These are phyloP conservation scores for Drosophila bocqueti DNA, from an alignment of 1,140 invertebrate genomes.

Conservation along the genomic window DNA sequence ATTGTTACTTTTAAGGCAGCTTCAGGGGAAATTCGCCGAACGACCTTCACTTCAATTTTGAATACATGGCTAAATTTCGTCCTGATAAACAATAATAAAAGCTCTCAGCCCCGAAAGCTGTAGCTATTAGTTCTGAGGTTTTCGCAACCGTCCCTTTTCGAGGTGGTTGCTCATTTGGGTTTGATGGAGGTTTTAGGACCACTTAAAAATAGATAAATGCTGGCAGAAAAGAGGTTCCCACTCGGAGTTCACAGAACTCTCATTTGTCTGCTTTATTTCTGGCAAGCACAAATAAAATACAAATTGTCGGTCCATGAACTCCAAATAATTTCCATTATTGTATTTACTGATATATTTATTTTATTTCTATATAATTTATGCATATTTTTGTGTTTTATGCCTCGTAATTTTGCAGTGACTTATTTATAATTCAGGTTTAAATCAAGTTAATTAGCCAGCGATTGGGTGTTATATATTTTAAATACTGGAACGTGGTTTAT, in stretches of 20 bases:
- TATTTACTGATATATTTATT: slow-evolving; percentile 29
- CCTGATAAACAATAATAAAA: slow-evolving; percentile 25
- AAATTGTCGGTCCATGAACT: slow-evolving; percentile 20
- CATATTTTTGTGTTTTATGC: slow-evolving; percentile 33
- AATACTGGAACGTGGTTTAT: slow-evolving; percentile 3
- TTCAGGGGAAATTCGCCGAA: slow-evolving; percentile 29
- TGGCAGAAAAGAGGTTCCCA: slow-evolving; percentile 24
- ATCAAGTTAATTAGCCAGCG: slow-evolving; percentile 47
- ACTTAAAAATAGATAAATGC: slow-evolving; percentile 70
- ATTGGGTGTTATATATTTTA: slow-evolving; percentile 3
- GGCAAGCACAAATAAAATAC: slow-evolving; percentile 16
- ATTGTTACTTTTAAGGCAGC: slow-evolving; percentile 64
- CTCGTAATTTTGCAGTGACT: slow-evolving; percentile 40
- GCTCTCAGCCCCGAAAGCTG: neutral
- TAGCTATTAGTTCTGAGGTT: slow-evolving; percentile 25
- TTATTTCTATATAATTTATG: slow-evolving; percentile 34
- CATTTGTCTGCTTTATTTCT: slow-evolving; percentile 41
- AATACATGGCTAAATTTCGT: slow-evolving; percentile 56
- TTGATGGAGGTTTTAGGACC: slow-evolving; percentile 69
- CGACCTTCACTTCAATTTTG: slow-evolving; percentile 66
- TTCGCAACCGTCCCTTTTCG: slow-evolving; percentile 38
- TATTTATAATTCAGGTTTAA: slow-evolving; percentile 36
- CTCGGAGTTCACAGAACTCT: slow-evolving; percentile 35
- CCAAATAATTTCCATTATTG: slow-evolving; percentile 25
- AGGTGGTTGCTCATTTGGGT: slow-evolving; percentile 42